Conservation (phyloP, 2,113 vertebrate genomes). For the Oplegnathus fasciatus region DNA sequence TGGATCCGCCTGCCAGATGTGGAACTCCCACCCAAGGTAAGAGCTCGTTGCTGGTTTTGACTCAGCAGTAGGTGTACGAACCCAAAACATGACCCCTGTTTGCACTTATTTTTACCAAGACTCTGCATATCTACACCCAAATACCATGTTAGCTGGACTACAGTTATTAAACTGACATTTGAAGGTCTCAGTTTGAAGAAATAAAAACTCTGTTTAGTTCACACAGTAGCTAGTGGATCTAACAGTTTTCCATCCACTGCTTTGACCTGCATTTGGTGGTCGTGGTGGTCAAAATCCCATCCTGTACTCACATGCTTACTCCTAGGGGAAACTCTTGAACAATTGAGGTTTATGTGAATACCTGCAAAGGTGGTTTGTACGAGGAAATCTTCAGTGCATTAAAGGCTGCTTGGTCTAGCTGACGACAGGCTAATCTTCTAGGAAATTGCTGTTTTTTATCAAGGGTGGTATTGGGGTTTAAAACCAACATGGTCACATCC, state of each 20-base stretch:
- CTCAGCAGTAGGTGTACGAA: neutral
- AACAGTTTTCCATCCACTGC: neutral
- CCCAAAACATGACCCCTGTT: neutral
- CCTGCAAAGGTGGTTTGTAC: neutral
- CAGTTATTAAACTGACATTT: neutral
- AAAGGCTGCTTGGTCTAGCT: neutral
- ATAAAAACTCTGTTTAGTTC: neutral
- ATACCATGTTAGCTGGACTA: neutral
- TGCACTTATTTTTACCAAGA: neutral
- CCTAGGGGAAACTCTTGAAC: neutral
- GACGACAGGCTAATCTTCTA: neutral
- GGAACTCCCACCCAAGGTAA: conserved; percentile 91
- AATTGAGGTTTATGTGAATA: neutral
- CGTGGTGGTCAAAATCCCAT: neutral
- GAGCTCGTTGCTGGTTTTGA: conserved; percentile 2
- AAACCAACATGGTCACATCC: neutral
- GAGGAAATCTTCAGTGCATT: neutral
- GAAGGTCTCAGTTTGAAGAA: neutral
- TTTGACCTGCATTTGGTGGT: neutral
- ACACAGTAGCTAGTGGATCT: neutral
- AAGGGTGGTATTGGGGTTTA: neutral
- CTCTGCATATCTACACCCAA: neutral
- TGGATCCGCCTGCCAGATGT: conserved; percentile 90
- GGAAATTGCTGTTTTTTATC: neutral
- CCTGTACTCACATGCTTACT: neutral